These are phyloP conservation scores for Ameiurus melas DNA, from an alignment of 2,113 vertebrate genomes.

Conservation along the genomic window DNA sequence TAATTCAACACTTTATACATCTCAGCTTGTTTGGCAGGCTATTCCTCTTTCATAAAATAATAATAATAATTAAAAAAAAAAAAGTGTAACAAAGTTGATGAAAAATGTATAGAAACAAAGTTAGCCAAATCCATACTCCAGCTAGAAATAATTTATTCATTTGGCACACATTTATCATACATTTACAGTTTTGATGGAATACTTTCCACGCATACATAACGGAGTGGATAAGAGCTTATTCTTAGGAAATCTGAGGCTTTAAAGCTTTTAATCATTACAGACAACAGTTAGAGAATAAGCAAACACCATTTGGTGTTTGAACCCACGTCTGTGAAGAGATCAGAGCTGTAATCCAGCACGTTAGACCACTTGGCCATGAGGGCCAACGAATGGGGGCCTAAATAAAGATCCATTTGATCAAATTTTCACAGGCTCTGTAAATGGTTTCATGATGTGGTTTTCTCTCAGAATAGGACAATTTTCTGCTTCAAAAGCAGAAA, in stretches of 20 bases:
- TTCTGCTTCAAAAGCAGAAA: background rate
- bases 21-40: background rate
- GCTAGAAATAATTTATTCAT: background rate
- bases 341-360: background rate
- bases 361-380: background rate
- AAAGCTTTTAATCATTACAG: background rate
- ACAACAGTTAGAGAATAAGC: background rate
- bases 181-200: background rate
- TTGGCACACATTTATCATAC: background rate
- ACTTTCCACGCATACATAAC: background rate
- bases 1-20: background rate
- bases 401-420: background rate
- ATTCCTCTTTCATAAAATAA: background rate
- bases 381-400: background rate
- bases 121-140: background rate
- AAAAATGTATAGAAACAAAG: background rate
- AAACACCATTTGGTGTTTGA: conserved; percentile 8
- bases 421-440: background rate
- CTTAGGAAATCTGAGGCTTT: background rate
- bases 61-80: background rate
- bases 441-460: background rate
- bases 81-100: background rate
- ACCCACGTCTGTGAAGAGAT: background rate
- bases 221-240: background rate
- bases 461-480: background rate